Evolutionary conservation across 2,113 vertebrate genomes (phyloP).

Genomic region (Vimba vimba): DNA sequence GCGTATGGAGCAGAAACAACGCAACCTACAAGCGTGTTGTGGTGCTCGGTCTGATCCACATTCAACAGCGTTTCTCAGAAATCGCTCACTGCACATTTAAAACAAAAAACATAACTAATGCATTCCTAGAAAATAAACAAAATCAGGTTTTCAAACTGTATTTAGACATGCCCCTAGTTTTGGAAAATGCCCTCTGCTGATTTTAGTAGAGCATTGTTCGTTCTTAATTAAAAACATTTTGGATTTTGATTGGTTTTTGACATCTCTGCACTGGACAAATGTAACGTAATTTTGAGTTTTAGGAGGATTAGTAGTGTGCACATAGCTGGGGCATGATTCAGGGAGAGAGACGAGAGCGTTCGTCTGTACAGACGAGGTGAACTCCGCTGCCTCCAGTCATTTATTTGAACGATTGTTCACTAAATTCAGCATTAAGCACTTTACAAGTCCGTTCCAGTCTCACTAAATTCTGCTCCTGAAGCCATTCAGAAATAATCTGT

Average conservation of each 20-base stretch:
- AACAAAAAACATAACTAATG: no score
- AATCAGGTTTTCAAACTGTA: not conserved
- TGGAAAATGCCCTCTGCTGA: not conserved
- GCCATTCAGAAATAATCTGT: conserved; percentile 21
- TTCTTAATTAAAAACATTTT: no score
- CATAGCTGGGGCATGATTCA: not conserved
- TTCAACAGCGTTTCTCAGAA: no score
- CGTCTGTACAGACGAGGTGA: not conserved
- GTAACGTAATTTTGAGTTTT: not conserved
- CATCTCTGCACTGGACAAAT: not conserved
- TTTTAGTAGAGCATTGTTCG: no score
- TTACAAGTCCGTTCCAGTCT: conserved; percentile 32
- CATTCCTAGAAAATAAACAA: not conserved
- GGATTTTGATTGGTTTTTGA: not conserved
- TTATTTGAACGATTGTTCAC: conserved; percentile 24
- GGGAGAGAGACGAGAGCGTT: not conserved
- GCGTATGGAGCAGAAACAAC: no score
- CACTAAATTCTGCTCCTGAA: conserved; percentile 7
- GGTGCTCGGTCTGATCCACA: no score
- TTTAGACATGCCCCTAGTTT: not conserved
- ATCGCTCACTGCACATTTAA: no score
- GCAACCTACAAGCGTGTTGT: no score
- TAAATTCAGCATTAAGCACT: conserved; percentile 36
- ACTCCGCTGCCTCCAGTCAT: conserved; percentile 20
- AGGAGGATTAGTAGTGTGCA: not conserved